Conservation (phyloP, 2,797 vertebrate species). For the Erethizon dorsatum region DNA sequence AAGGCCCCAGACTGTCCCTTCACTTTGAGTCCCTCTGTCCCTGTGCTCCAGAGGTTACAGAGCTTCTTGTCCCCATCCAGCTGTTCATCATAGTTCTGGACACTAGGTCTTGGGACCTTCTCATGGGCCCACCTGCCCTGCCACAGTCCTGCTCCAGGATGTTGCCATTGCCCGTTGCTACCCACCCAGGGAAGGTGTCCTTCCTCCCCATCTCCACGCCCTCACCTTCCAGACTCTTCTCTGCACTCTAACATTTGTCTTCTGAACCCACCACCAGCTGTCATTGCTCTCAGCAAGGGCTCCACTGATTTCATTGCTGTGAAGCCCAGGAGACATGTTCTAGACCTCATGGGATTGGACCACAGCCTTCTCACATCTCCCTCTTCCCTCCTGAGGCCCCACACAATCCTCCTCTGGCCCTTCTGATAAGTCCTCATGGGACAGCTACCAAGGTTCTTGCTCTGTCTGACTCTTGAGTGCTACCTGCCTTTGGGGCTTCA, state of each 20-base stretch:
- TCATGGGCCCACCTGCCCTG: rapidly evolving
- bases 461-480: neutral
- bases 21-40: neutral
- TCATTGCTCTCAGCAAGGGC: neutral
- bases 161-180: no score
- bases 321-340: neutral
- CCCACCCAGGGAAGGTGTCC: neutral
- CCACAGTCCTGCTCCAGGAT: neutral
- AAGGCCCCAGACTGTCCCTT: neutral
- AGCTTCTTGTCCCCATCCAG: neutral
- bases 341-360: neutral
- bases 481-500: neutral
- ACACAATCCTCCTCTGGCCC: neutral
- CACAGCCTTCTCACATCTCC: neutral
- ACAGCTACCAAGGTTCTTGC: neutral
- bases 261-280: neutral
- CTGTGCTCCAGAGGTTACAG: neutral
- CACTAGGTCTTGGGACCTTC: neutral
- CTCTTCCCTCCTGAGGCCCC: neutral
- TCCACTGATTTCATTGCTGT: neutral
- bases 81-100: neutral
- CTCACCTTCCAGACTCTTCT: conserved; percentile 5
- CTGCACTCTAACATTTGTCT: neutral
- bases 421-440: neutral
- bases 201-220: neutral